phyloP scores from a whole-genome alignment of 2,797 vertebrate species.

The Podargus strigoides region DNA sequence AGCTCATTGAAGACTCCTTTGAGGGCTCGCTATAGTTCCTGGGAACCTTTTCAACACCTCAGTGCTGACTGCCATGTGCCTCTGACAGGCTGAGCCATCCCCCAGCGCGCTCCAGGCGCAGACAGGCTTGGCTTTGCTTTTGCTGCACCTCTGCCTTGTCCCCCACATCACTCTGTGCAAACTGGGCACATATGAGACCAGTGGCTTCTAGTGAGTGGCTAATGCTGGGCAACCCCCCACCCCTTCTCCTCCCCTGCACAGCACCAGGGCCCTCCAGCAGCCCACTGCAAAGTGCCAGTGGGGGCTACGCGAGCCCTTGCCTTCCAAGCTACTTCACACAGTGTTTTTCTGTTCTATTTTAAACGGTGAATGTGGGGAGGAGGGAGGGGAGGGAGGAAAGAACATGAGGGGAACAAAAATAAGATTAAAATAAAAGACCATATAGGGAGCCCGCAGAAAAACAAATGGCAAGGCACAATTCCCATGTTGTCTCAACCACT shows the following conservation, averaged over 20 bases:
- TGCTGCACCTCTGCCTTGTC: background rate
- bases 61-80: background rate
- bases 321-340: background rate
- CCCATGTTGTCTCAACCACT: background rate
- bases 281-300: fast-evolving
- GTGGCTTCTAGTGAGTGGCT: background rate
- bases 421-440: background rate
- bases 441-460: background rate
- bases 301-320: background rate
- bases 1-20: background rate
- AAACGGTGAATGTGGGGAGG: background rate
- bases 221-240: fast-evolving
- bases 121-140: background rate
- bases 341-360: background rate
- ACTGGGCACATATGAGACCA: background rate
- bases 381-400: background rate
- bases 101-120: background rate
- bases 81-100: background rate
- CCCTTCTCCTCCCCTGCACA: background rate
- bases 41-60: conserved; percentile 9
- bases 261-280: background rate
- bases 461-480: background rate
- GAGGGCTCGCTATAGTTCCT: background rate
- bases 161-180: fast-evolving
- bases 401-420: background rate